Conservation (phyloP, 2,888 invertebrate genomes). For the Seladonia tumulorum region DNA sequence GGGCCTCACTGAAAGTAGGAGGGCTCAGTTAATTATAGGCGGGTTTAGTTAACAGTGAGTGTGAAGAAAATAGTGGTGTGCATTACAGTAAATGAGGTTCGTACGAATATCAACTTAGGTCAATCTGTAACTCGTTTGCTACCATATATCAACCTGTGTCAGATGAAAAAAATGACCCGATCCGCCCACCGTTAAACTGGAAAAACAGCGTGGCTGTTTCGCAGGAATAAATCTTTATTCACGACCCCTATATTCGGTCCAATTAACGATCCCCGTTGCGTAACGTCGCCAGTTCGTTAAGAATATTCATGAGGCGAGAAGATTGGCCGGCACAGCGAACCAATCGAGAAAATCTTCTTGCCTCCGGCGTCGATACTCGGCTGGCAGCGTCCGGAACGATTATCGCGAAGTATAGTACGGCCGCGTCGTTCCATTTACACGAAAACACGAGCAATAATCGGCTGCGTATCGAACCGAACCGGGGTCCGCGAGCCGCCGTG, state of each 20-base stretch:
- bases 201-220: background rate
- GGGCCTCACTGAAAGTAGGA: too few relatives aligned
- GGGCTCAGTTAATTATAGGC: background rate
- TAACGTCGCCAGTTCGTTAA: constrained; percentile 11
- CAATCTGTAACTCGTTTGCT: background rate
- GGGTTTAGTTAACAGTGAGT: background rate
- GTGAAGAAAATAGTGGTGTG: too few relatives aligned
- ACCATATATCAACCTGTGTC: background rate
- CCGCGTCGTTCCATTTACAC: background rate
- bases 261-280: background rate
- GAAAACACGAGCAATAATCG: constrained; percentile 12
- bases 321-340: background rate
- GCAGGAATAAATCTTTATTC: constrained; percentile 5
- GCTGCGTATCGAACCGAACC: background rate
- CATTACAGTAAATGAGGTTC: background rate
- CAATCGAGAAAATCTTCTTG: constrained; percentile 8
- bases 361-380: background rate
- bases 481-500: background rate
- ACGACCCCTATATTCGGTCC: background rate
- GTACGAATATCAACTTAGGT: background rate
- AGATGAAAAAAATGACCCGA: background rate
- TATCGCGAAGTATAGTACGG: too few relatives aligned
- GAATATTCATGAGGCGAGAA: constrained; percentile 14
- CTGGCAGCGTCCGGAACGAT: background rate
- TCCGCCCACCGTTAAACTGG: background rate